phyloP scores from a whole-genome alignment of 2,113 vertebrate species.

The Coryphaenoides rupestris region DNA sequence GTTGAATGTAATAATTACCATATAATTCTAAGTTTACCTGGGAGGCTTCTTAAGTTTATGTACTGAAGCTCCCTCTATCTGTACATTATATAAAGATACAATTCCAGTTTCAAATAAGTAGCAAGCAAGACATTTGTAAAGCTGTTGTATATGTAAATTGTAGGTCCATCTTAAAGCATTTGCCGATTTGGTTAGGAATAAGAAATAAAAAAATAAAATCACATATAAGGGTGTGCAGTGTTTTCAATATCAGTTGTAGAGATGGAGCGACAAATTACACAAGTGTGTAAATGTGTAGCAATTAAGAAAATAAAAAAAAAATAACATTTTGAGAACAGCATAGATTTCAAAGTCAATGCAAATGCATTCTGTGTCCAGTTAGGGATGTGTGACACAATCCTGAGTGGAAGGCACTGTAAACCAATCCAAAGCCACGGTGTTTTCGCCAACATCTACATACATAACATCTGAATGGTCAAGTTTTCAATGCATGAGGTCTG shows the following conservation, averaged over 20 bases:
- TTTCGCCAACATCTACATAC: conserved; percentile 50
- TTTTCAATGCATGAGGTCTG: conserved; percentile 34
- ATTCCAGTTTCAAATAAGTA: conserved; percentile 53
- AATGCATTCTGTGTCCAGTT: conserved; percentile 42
- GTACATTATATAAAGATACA: conserved; percentile 19
- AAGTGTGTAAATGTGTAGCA: not conserved
- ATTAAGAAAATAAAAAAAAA: too few species aligned
- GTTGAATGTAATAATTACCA: conserved; percentile 5
- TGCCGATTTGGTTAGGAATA: conserved; percentile 9
- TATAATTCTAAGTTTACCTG: conserved; percentile 20
- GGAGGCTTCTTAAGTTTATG: conserved; percentile 8
- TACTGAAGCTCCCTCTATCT: conserved; percentile 12
- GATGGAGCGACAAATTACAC: too few species aligned
- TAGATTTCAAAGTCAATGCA: conserved; percentile 19
- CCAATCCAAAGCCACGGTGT: conserved; percentile 45
- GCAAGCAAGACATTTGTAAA: conserved; percentile 22
- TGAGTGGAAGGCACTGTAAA: conserved; percentile 64
- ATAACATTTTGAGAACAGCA: too few species aligned
- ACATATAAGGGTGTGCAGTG: conserved; percentile 20
- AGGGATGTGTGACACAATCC: conserved; percentile 41
- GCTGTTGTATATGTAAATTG: conserved; percentile 33
- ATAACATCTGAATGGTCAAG: conserved; percentile 34
- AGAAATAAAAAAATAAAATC: conserved; percentile 23
- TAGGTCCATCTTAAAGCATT: conserved; percentile 30
- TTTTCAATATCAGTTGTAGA: too few species aligned